These are phyloP conservation scores for Dasypogon diadema DNA, from an alignment of 2,888 invertebrate species.

Conservation along the genomic window DNA sequence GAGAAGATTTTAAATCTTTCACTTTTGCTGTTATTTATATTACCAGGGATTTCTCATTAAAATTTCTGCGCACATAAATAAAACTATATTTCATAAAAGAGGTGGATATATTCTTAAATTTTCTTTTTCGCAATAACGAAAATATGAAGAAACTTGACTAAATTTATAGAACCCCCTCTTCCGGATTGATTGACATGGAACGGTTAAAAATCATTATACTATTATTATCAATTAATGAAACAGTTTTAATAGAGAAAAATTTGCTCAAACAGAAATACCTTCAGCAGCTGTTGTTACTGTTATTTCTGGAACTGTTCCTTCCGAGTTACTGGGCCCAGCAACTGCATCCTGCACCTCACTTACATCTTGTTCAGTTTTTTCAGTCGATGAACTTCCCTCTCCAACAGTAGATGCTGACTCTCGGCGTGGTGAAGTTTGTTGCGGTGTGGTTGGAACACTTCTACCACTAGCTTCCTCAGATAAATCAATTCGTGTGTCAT, in stretches of 20 bases:
- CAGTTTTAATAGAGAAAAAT: background rate
- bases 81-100: no score
- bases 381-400: slow-evolving; percentile 59
- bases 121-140: no score
- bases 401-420: slow-evolving; percentile 60
- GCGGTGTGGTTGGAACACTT: slow-evolving; percentile 77
- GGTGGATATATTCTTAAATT: no score
- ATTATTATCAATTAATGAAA: background rate
- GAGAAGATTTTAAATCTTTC: no score
- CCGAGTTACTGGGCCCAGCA: slow-evolving; percentile 59
- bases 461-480: slow-evolving; percentile 69
- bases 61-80: no score
- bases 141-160: no score
- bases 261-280: slow-evolving; percentile 20
- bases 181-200: background rate
- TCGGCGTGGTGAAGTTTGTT: slow-evolving; percentile 72
- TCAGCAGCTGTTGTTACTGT: slow-evolving; percentile 54
- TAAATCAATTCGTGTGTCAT: slow-evolving; percentile 76
- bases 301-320: slow-evolving; percentile 56
- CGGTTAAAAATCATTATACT: background rate
- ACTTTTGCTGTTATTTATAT: no score
- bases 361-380: slow-evolving; percentile 66
- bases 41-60: no score
- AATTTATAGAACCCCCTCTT: no score
- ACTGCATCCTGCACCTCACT: slow-evolving; percentile 59